These are phyloP conservation scores for Drosophila seguyi DNA, from an alignment of 1,140 invertebrate genomes.

Conservation along the genomic window DNA sequence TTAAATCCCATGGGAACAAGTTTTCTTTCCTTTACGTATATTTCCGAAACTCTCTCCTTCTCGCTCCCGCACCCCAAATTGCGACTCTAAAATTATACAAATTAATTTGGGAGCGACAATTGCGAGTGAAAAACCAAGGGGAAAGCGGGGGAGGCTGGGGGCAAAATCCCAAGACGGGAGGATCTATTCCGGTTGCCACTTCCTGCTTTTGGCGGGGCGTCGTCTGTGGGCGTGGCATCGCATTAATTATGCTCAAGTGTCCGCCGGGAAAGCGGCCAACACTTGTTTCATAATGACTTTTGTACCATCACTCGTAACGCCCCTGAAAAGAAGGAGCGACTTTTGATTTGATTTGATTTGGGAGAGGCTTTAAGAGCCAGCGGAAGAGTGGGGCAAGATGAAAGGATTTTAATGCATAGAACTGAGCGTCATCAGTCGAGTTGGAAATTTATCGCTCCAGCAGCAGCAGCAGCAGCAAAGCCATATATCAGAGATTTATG, in stretches of 20 bases:
- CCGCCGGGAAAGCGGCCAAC: slow-evolving; percentile 80
- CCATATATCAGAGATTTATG: slow-evolving; percentile 81
- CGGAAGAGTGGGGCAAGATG: background rate
- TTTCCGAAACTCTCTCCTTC: background rate
- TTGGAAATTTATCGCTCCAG: slow-evolving; percentile 59
- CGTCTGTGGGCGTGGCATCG: slow-evolving; percentile 46
- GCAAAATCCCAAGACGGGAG: slow-evolving; percentile 12
- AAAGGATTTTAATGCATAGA: slow-evolving; percentile 43
- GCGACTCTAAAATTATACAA: slow-evolving; percentile 72
- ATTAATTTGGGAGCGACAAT: slow-evolving; percentile 82
- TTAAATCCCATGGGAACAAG: slow-evolving; percentile 33
- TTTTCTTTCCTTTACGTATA: slow-evolving; percentile 10
- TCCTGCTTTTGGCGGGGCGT: slow-evolving; percentile 54
- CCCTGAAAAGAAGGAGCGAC: slow-evolving; percentile 37
- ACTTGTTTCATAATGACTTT: slow-evolving; percentile 82
- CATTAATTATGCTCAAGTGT: slow-evolving; percentile 84
- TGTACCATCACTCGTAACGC: slow-evolving; percentile 37
- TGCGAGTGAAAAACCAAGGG: slow-evolving; percentile 35
- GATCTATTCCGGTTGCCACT: slow-evolving; percentile 52
- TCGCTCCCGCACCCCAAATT: background rate
- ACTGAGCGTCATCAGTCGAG: slow-evolving; percentile 44
- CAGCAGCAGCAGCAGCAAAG: slow-evolving; percentile 49
- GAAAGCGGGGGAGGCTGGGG: background rate
- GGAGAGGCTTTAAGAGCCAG: slow-evolving; percentile 18
- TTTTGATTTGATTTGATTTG: slow-evolving; percentile 72